Percentiles rank a stretch among this genome's conserved stretches.
Evolutionary conservation across 2,888 invertebrate genomes (phyloP).

Genomic region (Synanthedon formicaeformis): DNA sequence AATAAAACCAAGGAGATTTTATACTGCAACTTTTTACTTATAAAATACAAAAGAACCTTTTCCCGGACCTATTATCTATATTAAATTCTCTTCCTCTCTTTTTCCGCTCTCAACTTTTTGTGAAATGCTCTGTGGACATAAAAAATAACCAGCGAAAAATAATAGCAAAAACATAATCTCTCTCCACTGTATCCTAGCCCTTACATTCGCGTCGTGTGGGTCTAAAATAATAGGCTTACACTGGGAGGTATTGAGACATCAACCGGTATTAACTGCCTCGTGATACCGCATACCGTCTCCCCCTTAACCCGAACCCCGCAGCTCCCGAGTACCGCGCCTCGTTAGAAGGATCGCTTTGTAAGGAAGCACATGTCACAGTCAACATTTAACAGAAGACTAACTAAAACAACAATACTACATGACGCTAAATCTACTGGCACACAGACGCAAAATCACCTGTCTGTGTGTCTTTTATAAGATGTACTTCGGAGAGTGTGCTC

Average conservation of each 20-base stretch:
- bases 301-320: constrained; percentile 4
- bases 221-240: constrained; percentile 67
- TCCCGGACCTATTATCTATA: too few relatives aligned
- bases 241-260: constrained; percentile 72
- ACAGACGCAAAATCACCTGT: too few relatives aligned
- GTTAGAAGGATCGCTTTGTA: constrained; percentile 3
- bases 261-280: constrained; percentile 46
- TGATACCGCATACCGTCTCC: constrained; percentile 13
- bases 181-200: constrained; percentile 23
- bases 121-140: not conserved
- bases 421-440: too few relatives aligned
- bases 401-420: too few relatives aligned
- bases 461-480: too few relatives aligned
- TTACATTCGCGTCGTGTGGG: constrained; percentile 51
- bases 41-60: too few relatives aligned
- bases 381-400: too few relatives aligned
- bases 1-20: too few relatives aligned
- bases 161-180: not conserved
- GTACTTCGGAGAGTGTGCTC: too few relatives aligned
- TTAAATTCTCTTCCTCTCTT: too few relatives aligned
- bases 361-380: not conserved
- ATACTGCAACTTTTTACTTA: too few relatives aligned
- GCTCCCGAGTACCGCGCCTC: constrained; percentile 2
- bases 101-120: too few relatives aligned
- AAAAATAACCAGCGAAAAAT: not conserved